Evolutionary conservation across 2,888 invertebrate genomes (phyloP).

Genomic region (Tetragonula carbonaria): DNA sequence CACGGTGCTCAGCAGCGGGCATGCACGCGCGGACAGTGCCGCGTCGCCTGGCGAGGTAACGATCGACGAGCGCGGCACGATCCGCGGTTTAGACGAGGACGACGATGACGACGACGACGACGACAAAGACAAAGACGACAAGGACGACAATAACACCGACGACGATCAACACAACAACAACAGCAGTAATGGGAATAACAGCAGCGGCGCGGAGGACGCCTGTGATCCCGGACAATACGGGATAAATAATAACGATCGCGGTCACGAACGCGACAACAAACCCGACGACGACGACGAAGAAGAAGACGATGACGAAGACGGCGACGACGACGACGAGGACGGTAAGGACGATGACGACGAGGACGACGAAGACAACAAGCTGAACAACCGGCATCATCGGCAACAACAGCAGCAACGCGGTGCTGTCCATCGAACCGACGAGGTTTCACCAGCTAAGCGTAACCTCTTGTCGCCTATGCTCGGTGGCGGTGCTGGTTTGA

Average conservation of each 20-base stretch:
- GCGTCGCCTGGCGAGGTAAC: constrained; percentile 77
- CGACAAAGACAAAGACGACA: constrained; percentile 67
- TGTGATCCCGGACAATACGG: constrained; percentile 74
- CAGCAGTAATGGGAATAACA: constrained; percentile 80
- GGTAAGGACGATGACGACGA: constrained; percentile 50
- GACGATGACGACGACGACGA: constrained; percentile 85
- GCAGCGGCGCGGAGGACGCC: constrained; percentile 78
- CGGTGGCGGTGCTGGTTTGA: constrained; percentile 62
- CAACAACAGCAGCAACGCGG: constrained; percentile 51
- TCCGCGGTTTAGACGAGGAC: constrained; percentile 64
- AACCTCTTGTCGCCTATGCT: constrained; percentile 58
- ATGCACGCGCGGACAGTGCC: constrained; percentile 71
- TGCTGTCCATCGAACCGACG: constrained; percentile 53
- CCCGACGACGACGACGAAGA: constrained; percentile 18
- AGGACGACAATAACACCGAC: constrained; percentile 64
- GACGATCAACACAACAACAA: constrained; percentile 85
- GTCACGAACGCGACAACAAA: not conserved
- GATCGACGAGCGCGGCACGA: constrained; percentile 58
- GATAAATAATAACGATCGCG: constrained; percentile 57
- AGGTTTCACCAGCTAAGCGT: constrained; percentile 67
- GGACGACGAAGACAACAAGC: constrained; percentile 59
- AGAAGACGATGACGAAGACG: constrained; percentile 43
- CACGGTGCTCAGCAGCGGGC: constrained; percentile 74
- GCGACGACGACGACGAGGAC: constrained; percentile 54
- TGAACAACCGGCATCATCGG: constrained; percentile 51